phyloP scores from a whole-genome alignment of 2,888 invertebrate species.

The Clitarchus hookeri region DNA sequence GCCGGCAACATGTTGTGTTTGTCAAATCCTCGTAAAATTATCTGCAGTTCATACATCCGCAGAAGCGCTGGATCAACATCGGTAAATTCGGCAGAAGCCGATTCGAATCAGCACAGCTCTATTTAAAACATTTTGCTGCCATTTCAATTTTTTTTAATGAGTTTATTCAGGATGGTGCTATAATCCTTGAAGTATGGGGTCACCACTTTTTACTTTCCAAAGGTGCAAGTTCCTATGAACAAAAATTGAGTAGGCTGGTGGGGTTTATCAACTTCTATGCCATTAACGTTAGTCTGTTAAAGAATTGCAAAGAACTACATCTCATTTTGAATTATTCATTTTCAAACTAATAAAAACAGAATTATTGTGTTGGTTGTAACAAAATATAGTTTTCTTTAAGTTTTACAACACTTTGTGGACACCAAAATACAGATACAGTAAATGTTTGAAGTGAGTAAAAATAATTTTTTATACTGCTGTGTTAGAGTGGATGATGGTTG shows the following conservation, averaged over 20 bases:
- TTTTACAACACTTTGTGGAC: neutral
- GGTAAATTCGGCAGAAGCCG: too few relatives aligned
- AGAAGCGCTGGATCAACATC: too few relatives aligned
- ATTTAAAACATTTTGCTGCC: too few relatives aligned
- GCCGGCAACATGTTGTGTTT: too few relatives aligned
- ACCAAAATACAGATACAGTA: neutral
- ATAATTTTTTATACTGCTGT: slow-evolving; percentile 3
- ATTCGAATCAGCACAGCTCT: too few relatives aligned
- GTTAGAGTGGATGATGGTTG: neutral
- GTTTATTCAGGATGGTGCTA: too few relatives aligned
- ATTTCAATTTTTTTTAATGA: too few relatives aligned
- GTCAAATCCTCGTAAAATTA: too few relatives aligned
- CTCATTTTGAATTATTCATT: neutral
- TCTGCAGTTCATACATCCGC: too few relatives aligned
- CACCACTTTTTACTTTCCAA: neutral
- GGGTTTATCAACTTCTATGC: neutral
- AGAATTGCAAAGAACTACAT: neutral
- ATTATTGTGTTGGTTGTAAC: neutral
- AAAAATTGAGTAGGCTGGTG: neutral
- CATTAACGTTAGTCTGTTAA: too few relatives aligned
- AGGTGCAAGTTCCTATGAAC: neutral
- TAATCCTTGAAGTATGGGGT: neutral
- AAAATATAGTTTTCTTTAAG: neutral
- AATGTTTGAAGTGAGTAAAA: neutral
- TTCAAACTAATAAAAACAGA: too few relatives aligned